Evolutionary conservation across 1,140 invertebrate genomes (phyloP), one percentile per base, ranked within the genome.

Genomic region (Aplysia californica): DNA sequence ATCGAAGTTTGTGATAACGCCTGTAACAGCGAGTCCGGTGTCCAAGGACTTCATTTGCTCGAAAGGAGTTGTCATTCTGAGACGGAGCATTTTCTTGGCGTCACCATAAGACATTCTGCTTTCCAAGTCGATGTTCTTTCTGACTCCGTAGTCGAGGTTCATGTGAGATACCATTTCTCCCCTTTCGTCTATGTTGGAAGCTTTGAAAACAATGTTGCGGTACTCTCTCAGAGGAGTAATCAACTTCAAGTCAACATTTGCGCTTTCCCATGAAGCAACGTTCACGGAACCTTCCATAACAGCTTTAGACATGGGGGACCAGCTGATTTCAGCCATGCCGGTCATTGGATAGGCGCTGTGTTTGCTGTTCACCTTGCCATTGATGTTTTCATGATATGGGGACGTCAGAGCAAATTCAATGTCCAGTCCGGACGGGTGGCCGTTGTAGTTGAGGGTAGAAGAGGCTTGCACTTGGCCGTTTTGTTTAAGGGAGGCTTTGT

Each of bases 21-120:
- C 77, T 1, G 71, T 33, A 29, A 79, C 75, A 15, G 61, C 33
- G 35, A 81, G 31, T 1, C 65, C 76, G 26, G 72, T 71, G 21
- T 81, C 66, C 29, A 84, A 26, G 38, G 67, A 70, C 23, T 44
- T 78, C 38, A 80, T 21, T n/a, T 70, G 39, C 56, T 77, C 50
- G 31, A 73, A 76, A 31, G 79, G 78, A 18, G 74, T 68, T 36
- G n/a, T 31, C 29, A 76, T 23, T 33, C 26, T 71, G 10, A 67
- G 35, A 18, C 74, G 67, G 4, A 26, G 56, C 68, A 75, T 68
- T n/a, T 70, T 73, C 6, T 61, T 61, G 10, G 44, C 61, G 2
- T 44, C 68, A 3, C 67, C 61, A 15, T 29, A 41, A 3, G 35
- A 38, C 15, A 76, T 26, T 15, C 69, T 50, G 33, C 59, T 35